Evolutionary conservation across 2,888 invertebrate species (phyloP), one percentile per base, ranked within the genome.

Genomic region (Artemia sp.): DNA sequence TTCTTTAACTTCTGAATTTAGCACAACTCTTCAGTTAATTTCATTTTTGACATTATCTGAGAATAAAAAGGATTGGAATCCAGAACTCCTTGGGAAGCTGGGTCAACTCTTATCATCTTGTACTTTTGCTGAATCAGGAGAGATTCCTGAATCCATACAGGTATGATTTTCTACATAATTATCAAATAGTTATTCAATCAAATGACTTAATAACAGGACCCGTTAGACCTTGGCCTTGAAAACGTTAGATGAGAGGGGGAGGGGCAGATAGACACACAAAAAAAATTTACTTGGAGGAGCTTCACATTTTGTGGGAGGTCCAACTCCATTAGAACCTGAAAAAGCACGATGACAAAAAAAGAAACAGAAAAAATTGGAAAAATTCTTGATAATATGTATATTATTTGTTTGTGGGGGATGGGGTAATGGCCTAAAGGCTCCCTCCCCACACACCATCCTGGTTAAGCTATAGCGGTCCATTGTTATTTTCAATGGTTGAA

Each of bases 111-210:
- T 90, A 53, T 84, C 86, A 12, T 84, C 86, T 0, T 86, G 86
- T 73, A 78, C 78, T 0, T 83, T 86, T 72, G 86, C 88, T 0
- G 80, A 88, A 69, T 89, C 90, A 19, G 89, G 87, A 0, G 88
- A 89, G 76, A 85, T 91, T 10, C 87, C 88, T 0, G 77, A 79
- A 14, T 80, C 80, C 0, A 74, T 85, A 76, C 69, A 74, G 74
- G 76, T 76, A 70, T 66, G 71, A 12, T 10, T 38, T 38, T 38
- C 38, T 38, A 6, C 38, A 38, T 6, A 38, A 38, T 5, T 38
- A 38, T 38, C 38, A 38, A 38, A 38, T 67, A 51, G 8, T 51
- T 73, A 52, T 69, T 71, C 4, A 66, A 70, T 11, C 67, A 69
- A 24, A 72, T 73, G 52, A 52, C 70, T 1, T 66, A 69, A 51